phyloP scores from a whole-genome alignment of 2,888 invertebrate species.

The Drosophila imparisetae region DNA sequence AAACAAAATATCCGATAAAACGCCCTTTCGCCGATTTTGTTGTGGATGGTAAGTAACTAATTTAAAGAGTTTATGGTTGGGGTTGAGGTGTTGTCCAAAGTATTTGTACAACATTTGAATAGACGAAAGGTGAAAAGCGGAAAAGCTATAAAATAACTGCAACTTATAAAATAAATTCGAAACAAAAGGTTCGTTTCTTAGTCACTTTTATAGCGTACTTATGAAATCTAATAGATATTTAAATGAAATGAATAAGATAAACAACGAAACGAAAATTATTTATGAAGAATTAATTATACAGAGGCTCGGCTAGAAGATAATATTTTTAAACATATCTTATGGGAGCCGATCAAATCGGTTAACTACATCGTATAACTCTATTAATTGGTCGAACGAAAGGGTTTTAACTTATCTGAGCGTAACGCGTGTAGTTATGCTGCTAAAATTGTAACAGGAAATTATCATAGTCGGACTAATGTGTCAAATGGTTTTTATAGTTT shows the following conservation, averaged over 20 bases:
- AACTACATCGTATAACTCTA: not conserved
- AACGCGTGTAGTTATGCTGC: not conserved
- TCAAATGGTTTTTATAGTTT: not conserved
- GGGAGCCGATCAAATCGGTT: not conserved
- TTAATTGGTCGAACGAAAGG: fast-evolving
- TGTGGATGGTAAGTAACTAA: slow-evolving; percentile 18
- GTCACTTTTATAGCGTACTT: not conserved
- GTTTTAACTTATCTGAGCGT: not conserved
- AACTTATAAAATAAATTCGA: not conserved
- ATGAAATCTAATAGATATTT: not conserved
- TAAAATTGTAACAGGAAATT: not conserved
- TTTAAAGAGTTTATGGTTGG: slow-evolving; percentile 38
- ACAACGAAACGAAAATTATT: not conserved
- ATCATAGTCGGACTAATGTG: not conserved
- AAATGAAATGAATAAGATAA: not conserved
- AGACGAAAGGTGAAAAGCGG: not conserved
- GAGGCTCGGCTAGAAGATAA: not conserved
- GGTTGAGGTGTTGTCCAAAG: slow-evolving; percentile 16
- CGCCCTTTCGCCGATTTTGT: not conserved
- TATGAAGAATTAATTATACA: not conserved
- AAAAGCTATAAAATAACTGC: not conserved
- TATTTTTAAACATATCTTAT: not conserved
- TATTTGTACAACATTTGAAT: slow-evolving; percentile 30
- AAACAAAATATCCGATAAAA: slow-evolving; percentile 19
- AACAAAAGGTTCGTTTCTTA: not conserved